Percentiles rank a stretch among this genome's conserved stretches.
Conservation (phyloP, 1,140 invertebrate genomes). For the Drosophila ogumai region DNA sequence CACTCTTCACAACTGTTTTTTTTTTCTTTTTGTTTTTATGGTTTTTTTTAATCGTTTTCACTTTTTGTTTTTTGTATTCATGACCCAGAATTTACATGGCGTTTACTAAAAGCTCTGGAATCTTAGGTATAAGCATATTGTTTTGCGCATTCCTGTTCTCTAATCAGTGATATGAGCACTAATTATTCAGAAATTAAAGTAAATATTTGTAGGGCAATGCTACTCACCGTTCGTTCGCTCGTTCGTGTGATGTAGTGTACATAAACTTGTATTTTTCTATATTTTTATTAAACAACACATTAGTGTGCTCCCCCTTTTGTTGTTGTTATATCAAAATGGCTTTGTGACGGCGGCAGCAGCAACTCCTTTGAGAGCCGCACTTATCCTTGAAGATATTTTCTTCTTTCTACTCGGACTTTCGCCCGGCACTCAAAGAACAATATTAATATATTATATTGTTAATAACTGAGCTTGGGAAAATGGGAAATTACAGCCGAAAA, state of each 20-base stretch:
- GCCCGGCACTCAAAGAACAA: slow-evolving; percentile 13
- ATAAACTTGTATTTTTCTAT: slow-evolving; percentile 10
- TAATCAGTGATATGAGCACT: slow-evolving; percentile 55
- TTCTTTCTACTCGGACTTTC: not conserved
- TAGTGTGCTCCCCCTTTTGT: slow-evolving; percentile 23
- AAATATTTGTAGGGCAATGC: slow-evolving; percentile 53
- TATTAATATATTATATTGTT: not conserved
- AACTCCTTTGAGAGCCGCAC: slow-evolving; percentile 4
- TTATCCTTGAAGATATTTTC: slow-evolving; percentile 7
- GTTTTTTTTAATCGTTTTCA: too few relatives aligned
- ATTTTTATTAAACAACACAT: slow-evolving; percentile 25
- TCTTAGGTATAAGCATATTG: slow-evolving; percentile 54
- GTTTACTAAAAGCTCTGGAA: slow-evolving; percentile 55
- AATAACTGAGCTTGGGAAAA: not conserved
- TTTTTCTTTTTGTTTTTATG: too few relatives aligned
- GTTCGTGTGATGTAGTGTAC: slow-evolving; percentile 29
- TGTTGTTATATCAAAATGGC: slow-evolving; percentile 43
- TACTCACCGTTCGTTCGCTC: slow-evolving; percentile 17
- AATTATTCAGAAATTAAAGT: slow-evolving; percentile 59
- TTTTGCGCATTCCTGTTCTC: slow-evolving; percentile 51
- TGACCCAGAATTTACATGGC: slow-evolving; percentile 52
- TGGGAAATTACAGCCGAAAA: not conserved
- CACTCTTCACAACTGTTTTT: slow-evolving; percentile 38
- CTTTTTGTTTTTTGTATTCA: slow-evolving; percentile 10
- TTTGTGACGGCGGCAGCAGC: slow-evolving; percentile 8